phyloP scores from a whole-genome alignment of 2,888 invertebrate species.

The Cloeon dipterum region DNA sequence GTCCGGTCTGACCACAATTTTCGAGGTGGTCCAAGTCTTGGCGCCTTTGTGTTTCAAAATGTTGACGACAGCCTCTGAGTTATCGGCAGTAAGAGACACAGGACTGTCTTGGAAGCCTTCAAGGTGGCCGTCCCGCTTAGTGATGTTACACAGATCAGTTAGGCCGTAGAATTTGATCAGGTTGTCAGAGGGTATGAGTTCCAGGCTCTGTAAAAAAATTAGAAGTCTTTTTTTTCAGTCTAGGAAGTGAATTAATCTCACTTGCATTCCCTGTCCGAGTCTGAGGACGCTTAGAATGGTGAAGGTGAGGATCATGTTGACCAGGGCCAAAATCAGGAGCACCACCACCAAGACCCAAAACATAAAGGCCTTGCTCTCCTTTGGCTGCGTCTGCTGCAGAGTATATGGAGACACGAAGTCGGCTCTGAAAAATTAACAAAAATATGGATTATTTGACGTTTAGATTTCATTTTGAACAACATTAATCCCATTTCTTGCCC shows the following conservation, averaged over 20 bases:
- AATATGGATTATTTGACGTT: no score
- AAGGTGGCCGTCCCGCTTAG: slow-evolving; percentile 15
- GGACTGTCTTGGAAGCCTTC: slow-evolving; percentile 28
- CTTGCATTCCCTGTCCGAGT: slow-evolving; percentile 53
- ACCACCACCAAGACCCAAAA: slow-evolving; percentile 55
- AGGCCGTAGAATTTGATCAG: slow-evolving; percentile 56
- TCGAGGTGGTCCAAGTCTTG: background rate
- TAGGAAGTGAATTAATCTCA: no score
- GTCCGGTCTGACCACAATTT: slow-evolving; percentile 1
- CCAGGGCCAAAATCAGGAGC: slow-evolving; percentile 46
- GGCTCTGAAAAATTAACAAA: no score
- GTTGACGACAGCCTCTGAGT: slow-evolving; percentile 6
- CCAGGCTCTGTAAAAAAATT: background rate
- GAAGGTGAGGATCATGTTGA: slow-evolving; percentile 56
- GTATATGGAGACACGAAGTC: no score
- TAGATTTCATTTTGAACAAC: no score
- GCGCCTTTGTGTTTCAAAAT: background rate
- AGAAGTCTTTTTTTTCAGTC: no score
- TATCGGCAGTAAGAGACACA: slow-evolving; percentile 21
- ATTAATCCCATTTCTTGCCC: no score
- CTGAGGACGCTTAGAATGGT: slow-evolving; percentile 59
- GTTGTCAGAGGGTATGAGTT: slow-evolving; percentile 30
- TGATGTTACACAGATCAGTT: slow-evolving; percentile 37
- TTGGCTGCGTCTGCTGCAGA: no score
- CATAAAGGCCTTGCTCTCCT: slow-evolving; percentile 10